These are phyloP conservation scores for Tanypteryx hageni DNA, from an alignment of 2,888 invertebrate species.

Conservation along the genomic window DNA sequence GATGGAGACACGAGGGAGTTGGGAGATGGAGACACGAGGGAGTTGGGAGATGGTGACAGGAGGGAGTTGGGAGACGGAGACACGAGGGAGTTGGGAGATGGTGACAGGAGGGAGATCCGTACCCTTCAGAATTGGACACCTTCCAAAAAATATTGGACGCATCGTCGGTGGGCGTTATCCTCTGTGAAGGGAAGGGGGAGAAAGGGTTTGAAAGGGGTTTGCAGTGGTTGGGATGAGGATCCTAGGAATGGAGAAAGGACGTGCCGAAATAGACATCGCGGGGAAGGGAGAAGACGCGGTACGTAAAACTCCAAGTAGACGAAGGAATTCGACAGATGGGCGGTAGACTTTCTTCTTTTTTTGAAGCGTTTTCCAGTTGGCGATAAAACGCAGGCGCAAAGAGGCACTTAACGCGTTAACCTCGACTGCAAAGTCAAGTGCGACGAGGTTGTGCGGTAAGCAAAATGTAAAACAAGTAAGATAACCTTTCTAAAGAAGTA, in stretches of 20 bases:
- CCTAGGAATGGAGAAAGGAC: neutral
- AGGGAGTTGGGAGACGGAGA: neutral
- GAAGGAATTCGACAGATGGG: too few relatives aligned
- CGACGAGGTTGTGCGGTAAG: too few relatives aligned
- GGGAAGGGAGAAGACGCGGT: neutral
- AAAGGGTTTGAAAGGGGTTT: neutral
- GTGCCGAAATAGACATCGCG: neutral
- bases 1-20: neutral
- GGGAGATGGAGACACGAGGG: neutral
- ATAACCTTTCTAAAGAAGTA: too few relatives aligned
- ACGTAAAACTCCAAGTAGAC: neutral
- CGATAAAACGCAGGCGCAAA: too few relatives aligned
- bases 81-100: neutral
- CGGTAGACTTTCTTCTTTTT: too few relatives aligned
- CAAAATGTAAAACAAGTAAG: too few relatives aligned
- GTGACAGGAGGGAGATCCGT: too few relatives aligned
- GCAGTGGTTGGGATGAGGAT: neutral
- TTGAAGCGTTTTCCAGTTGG: too few relatives aligned
- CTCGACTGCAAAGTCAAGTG: too few relatives aligned
- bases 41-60: neutral
- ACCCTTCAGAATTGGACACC: constrained; percentile 13
- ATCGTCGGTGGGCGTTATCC: neutral
- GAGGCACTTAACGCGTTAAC: too few relatives aligned
- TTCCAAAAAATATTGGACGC: neutral
- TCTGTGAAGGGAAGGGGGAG: neutral